phyloP scores from a whole-genome alignment of 2,113 vertebrate genomes.

The Xenopus borealis region DNA sequence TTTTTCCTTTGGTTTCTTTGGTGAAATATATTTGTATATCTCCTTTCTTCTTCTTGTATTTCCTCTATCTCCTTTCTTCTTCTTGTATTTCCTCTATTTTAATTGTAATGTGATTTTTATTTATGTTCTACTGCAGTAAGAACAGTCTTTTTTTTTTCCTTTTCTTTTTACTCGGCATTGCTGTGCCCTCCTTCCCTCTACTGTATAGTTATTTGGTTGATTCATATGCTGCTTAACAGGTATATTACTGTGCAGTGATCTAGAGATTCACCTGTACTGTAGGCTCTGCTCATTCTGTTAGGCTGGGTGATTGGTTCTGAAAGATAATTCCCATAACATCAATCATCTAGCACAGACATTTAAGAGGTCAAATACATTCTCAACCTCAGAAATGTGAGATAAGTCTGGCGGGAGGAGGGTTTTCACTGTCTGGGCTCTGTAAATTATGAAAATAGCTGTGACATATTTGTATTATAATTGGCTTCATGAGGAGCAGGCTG shows the following conservation, averaged over 20 bases:
- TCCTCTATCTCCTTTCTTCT: no score
- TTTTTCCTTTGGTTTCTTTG: no score
- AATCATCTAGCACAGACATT: background rate
- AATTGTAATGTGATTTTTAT: no score
- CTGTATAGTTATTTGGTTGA: background rate
- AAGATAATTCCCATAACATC: background rate
- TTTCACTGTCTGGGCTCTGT: background rate
- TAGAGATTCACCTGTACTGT: background rate
- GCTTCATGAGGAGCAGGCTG: constrained; percentile 15
- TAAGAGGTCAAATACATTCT: background rate
- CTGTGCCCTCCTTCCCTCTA: no score
- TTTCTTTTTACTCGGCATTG: no score
- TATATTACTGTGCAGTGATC: constrained; percentile 5
- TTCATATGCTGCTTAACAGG: background rate
- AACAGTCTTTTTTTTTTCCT: no score
- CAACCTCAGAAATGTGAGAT: background rate
- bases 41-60: no score
- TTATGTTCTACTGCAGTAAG: no score
- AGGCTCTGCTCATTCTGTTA: no score
- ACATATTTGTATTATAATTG: constrained; percentile 25
- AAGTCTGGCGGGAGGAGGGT: background rate
- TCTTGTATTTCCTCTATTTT: no score
- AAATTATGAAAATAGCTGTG: constrained; percentile 8
- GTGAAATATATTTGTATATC: no score
- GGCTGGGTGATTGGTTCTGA: constrained; percentile 1